Base-by-base conservation (phyloP, 2,113 vertebrate species). In the Campylomormyrus numenius region DNA sequence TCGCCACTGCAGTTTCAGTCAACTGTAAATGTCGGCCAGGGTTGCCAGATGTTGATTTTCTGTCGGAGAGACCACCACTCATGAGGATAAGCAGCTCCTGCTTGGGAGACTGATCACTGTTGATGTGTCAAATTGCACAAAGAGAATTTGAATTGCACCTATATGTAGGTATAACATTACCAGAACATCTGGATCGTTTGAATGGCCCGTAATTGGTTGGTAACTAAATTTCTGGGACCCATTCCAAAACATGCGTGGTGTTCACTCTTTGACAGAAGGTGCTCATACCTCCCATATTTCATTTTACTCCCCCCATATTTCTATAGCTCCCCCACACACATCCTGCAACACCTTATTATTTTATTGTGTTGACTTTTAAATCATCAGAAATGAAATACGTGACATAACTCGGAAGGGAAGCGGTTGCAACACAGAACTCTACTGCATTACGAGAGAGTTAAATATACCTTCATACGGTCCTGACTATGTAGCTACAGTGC, bases 51-150 rank as follows among this genome's bases (percentile, higher is more conserved):
- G 46, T 49, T 27, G 17, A 52, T 52, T 87, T 87, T 5, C 85
- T 31, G 46, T 87, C 85, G 5, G 49, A 9, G 15, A 87, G 49
- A 87, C 46, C 46, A 35, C 85, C 52, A 27, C 50, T 56, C 50
- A 24, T 10, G 87, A 87, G 85, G 85, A 39, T 42, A 35, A 56
- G 85, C 85, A 31, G 52, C 42, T 53, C 5, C 11, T 31, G 50
- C 27, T 48, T 46, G 27, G 46, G 87, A 88, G 31, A 93, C 91
- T 91, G 93, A 93, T 92, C 89, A 90, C 93, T 93, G 94, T 95
- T 95, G 94, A 94, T 95, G 94, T 95, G 93, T 94, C 95, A 95
- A 96, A 95, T 95, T 94, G 94, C 91, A 94, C 93, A 95, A 95
- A 94, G 95, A 94, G 94, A 93, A 94, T 92, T 93, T 94, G 95